Evolutionary conservation across 1,140 invertebrate genomes (phyloP).

Genomic region (Sycophaga agraensis): DNA sequence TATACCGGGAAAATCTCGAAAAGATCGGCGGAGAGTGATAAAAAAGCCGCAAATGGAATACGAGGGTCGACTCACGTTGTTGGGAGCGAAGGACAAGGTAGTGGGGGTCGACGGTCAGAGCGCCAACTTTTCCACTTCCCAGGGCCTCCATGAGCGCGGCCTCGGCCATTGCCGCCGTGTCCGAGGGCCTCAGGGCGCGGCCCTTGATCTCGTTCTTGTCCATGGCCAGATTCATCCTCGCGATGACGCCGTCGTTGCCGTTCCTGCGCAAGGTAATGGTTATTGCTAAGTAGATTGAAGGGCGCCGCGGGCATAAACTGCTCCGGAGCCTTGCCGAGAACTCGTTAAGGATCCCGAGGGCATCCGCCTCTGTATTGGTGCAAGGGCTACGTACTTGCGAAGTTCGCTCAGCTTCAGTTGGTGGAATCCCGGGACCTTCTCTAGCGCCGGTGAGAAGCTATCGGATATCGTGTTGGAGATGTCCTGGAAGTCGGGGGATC

Average conservation of each 20-base stretch:
- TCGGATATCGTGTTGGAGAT: slow-evolving; percentile 69
- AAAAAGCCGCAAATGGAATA: too few species aligned
- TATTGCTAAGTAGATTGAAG: too few species aligned
- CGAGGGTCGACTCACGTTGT: slow-evolving; percentile 49
- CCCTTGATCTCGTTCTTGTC: slow-evolving; percentile 68
- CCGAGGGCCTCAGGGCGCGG: slow-evolving; percentile 53
- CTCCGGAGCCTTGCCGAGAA: too few species aligned
- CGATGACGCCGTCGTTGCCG: slow-evolving; percentile 63
- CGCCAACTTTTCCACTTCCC: slow-evolving; percentile 70
- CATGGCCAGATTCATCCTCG: slow-evolving; percentile 67
- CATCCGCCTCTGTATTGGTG: too few species aligned
- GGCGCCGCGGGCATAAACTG: too few species aligned
- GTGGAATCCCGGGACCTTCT: slow-evolving; percentile 71
- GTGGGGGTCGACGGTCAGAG: slow-evolving; percentile 75
- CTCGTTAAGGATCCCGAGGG: too few species aligned
- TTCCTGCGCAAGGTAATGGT: slow-evolving; percentile 39
- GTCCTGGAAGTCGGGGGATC: slow-evolving; percentile 71
- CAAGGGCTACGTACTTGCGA: slow-evolving; percentile 62
- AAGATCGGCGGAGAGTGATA: too few species aligned
- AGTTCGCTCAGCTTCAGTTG: slow-evolving; percentile 70
- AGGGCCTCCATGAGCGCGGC: slow-evolving; percentile 69
- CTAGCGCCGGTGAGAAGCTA: slow-evolving; percentile 66
- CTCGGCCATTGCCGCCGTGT: slow-evolving; percentile 55
- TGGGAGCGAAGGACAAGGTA: slow-evolving; percentile 70
- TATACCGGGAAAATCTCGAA: too few species aligned